Base-by-base conservation (phyloP, 2,797 vertebrate species). In the Uromys caudimaculatus region DNA sequence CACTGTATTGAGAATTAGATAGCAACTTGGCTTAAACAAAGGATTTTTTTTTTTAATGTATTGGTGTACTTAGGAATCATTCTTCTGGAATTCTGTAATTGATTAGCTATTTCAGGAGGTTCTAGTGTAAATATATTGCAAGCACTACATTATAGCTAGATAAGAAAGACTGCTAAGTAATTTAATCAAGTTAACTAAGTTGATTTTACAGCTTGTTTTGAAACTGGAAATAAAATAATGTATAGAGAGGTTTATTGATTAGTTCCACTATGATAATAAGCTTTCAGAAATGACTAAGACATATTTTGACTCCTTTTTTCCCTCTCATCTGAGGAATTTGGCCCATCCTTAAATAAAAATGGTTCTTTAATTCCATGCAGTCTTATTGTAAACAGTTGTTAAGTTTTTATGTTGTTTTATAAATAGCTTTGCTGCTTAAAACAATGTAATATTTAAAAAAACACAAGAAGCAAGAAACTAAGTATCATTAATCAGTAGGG, bases 141-240 rank as follows among this genome's bases (percentile, higher is more conserved):
- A 95, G 56, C 88, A 83, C 52, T 85, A 52, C 94, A 97, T 97
- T 97, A 93, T 62, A 83, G 90, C 58, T 96, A 94, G 84, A 93
- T 98, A 95, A 97, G 93, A 82, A 96, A 93, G 91, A 58, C 93
- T 24, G 3, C 94, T 85, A 96, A 97, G 82, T 97, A 97, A 89
- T 97, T 96, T 97, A 97, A 96, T 97, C 44, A 92, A 86, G 89
- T 97, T 90, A 96, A 93, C 60, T 71, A 96, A 89, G 93, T 96
- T 97, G 91, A 4, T 96, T 98, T 96, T 96, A 89, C 96, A 97
- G 96, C 91, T 98, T 90, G 88, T 97, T 98, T 97, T 96, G 91
- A 90, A 96, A 96, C 78, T 97, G 95, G 89, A 97, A 98, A 95
- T 97, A 97, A 97, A 96, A 95, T 97, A 96, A 95, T 86, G 60